These are phyloP conservation scores for Pseudomugil gertrudae DNA, from an alignment of 2,797 vertebrate species.

Conservation along the genomic window DNA sequence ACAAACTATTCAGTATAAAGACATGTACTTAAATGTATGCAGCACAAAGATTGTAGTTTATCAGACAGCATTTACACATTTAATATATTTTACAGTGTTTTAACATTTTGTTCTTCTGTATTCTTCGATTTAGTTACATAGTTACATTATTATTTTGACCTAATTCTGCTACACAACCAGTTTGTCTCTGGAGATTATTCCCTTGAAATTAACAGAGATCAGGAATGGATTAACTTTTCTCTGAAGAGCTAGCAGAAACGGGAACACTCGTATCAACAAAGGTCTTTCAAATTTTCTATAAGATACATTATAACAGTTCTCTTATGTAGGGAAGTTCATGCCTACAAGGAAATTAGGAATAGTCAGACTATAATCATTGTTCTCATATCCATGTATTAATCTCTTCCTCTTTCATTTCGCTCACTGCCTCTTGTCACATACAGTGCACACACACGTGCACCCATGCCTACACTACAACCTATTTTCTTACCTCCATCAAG, in stretches of 20 bases:
- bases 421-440: conserved; percentile 35
- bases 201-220: conserved; percentile 17
- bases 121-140: not conserved
- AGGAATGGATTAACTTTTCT: conserved; percentile 26
- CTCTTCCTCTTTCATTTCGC: conserved; percentile 32
- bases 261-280: conserved; percentile 16
- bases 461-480: conserved; percentile 18
- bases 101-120: not conserved
- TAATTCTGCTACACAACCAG: not conserved
- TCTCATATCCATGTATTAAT: conserved; percentile 55
- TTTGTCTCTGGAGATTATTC: not conserved
- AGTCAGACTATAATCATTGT: conserved; percentile 29
- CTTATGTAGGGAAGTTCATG: conserved; percentile 28
- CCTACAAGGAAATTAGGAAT: conserved; percentile 23
- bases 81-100: not conserved
- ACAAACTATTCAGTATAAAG: not conserved
- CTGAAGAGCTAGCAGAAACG: conserved; percentile 22
- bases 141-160: not conserved
- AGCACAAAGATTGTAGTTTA: not conserved
- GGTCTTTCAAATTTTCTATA: conserved; percentile 18
- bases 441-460: conserved; percentile 26
- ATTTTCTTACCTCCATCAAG: conserved; percentile 44
- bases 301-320: conserved; percentile 25
- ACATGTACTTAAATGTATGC: not conserved
- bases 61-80: not conserved